Base-by-base conservation (phyloP, 2,888 invertebrate genomes). In the Metellina segmentata region DNA sequence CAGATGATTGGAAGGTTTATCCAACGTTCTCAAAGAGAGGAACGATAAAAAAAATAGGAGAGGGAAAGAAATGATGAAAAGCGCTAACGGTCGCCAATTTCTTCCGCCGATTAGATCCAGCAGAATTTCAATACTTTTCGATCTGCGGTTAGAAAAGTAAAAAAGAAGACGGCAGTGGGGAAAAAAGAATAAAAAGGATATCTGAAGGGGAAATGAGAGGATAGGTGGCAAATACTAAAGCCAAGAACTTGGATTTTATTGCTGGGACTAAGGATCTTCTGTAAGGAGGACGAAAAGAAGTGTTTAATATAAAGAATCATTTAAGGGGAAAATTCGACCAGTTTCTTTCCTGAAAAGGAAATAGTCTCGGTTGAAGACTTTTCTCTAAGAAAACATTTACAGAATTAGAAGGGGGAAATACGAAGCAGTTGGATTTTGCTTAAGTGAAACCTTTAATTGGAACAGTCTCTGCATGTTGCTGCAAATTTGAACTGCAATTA, bases 1-100 rank as follows among this genome's bases (percentile, higher is more conserved):
- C 90, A 90, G 90, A 85, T 86, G 85, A 90, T 90, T 90, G 85
- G 85, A 90, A 85, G 81, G 85, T 81, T 90, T 88, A 88, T 88
- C 88, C 79, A 53, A 71, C 86, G 79, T 53, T 72, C 77, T 79
- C 48, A 86, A 53, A 53, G 85, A 51, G 51, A 51, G 51, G n/a
- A 72, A n/a, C n/a, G 71, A 51, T 19, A 61, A 70, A 71, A n/a
- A 79, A 71, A 82, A 82, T 51, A 86, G 75, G 34, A 78, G 71
- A 72, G 71, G 51, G 48, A 75, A 52, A 75, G 19, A 69, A 79
- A 81, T 87, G 87, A 79, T 79, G 79, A 87, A 86, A 87, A 87
- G 87, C 79, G 79, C 70, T 87, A 87, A 87, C 87, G 81, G 81
- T 53, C 79, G 71, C 72, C 87, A 72, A 87, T 87, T 87, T 81